Conservation (phyloP, 1,140 invertebrate genomes). For the Yoshiicerus persimilis region DNA sequence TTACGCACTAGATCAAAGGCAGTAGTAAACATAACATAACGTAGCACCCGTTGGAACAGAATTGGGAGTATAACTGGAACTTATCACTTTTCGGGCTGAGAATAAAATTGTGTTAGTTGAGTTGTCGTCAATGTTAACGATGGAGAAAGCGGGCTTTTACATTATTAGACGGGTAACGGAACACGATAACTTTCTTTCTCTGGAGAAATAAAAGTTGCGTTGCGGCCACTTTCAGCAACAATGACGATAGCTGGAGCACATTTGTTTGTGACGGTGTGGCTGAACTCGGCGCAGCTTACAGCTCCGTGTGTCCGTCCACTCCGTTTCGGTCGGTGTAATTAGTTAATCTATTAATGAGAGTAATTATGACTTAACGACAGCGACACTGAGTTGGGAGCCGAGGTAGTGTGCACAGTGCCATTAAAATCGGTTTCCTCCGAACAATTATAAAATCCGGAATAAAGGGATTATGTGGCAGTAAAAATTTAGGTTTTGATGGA, state of each 20-base stretch:
- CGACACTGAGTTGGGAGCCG: background rate
- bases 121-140: background rate
- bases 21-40: background rate
- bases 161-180: background rate
- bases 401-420: background rate
- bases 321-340: background rate
- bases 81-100: background rate
- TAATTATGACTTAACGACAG: background rate
- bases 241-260: background rate
- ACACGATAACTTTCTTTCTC: background rate
- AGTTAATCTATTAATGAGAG: background rate
- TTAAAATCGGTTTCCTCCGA: background rate
- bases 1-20: background rate
- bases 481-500: slow-evolving; percentile 17
- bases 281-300: background rate
- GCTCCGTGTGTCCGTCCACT: background rate
- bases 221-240: background rate
- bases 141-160: background rate
- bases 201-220: background rate
- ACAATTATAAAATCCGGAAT: background rate
- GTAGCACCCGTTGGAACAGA: background rate
- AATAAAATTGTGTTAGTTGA: background rate
- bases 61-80: background rate
- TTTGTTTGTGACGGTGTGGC: background rate
- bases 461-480: background rate